A percentile compares a stretch with the other conserved stretches of the same genome.
phyloP scores from a whole-genome alignment of 2,113 vertebrate species.

The Oophaga pumilio region DNA sequence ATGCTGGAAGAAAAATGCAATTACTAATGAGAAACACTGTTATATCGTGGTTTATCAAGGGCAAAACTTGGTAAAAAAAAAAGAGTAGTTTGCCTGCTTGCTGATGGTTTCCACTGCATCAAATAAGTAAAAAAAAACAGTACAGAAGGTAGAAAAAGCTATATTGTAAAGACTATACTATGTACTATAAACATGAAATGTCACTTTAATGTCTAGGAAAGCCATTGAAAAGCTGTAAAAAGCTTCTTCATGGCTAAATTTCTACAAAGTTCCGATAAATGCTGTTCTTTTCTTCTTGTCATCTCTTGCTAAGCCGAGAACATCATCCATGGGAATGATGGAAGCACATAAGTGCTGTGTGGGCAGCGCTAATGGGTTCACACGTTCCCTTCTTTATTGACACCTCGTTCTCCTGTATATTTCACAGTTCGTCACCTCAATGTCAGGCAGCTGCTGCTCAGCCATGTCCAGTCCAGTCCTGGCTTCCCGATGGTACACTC shows the following conservation, averaged over 20 bases:
- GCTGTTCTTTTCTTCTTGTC: neutral
- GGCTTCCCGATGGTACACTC: neutral
- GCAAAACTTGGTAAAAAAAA: too few species aligned
- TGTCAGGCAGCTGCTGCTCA: neutral
- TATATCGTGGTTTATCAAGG: too few species aligned
- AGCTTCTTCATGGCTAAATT: neutral
- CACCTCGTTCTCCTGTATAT: neutral
- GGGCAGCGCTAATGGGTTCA: slow-evolving; percentile 6
- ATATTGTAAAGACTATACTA: too few species aligned
- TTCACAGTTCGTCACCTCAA: slow-evolving; percentile 20
- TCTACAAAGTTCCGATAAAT: too few species aligned
- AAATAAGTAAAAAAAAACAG: too few species aligned
- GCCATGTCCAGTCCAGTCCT: neutral
- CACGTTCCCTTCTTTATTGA: neutral
- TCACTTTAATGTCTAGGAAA: neutral
- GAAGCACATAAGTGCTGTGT: neutral
- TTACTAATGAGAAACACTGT: too few species aligned
- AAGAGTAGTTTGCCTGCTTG: too few species aligned
- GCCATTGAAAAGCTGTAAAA: neutral
- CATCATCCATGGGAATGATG: neutral
- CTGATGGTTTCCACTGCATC: too few species aligned
- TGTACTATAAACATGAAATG: too few species aligned
- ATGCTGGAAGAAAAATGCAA: neutral
- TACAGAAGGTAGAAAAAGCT: too few species aligned
- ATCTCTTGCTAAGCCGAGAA: neutral